Percentiles rank a stretch among this genome's conserved stretches.
These are phyloP conservation scores for Trematomus bernacchii DNA, from an alignment of 2,797 vertebrate species.

Conservation along the genomic window DNA sequence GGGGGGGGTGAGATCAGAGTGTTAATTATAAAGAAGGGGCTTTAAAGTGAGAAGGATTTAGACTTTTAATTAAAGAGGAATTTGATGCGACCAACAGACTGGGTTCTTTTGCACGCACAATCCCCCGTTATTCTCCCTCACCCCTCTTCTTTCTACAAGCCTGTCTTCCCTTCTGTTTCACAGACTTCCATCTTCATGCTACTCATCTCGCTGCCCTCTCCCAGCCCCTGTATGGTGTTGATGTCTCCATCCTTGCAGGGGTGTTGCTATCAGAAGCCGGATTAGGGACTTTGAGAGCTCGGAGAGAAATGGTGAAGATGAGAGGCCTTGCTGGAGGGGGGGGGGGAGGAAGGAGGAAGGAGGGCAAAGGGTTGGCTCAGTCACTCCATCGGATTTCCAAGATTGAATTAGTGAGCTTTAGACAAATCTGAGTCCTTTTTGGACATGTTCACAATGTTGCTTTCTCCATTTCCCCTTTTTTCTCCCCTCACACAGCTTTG, in stretches of 20 bases:
- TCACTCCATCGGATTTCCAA: conserved; percentile 73
- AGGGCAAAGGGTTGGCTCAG: conserved; percentile 51
- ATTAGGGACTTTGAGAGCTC: conserved; percentile 76
- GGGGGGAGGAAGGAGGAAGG: conserved; percentile 9
- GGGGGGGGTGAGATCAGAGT: conserved; percentile 75
- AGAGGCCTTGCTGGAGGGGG: conserved; percentile 53
- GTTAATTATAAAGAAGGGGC: conserved; percentile 85
- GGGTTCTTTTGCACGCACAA: conserved; percentile 70
- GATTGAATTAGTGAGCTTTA: conserved; percentile 81
- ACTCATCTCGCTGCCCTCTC: conserved; percentile 49
- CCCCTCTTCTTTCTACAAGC: conserved; percentile 37
- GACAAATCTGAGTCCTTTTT: conserved; percentile 62
- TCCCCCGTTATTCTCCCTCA: conserved; percentile 61
- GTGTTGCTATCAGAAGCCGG: conserved; percentile 72
- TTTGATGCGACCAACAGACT: conserved; percentile 81
- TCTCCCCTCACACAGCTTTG: conserved; percentile 19
- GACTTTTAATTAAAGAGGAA: conserved; percentile 88
- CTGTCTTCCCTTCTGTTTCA: conserved; percentile 47
- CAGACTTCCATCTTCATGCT: conserved; percentile 54
- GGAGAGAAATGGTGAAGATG: conserved; percentile 63
- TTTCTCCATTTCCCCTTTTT: conserved; percentile 34
- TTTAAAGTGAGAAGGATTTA: conserved; percentile 87
- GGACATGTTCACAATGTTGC: conserved; percentile 51
- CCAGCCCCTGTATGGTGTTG: conserved; percentile 51
- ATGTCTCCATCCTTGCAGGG: conserved; percentile 64